These are phyloP conservation scores for Phragmatobia fuliginosa DNA, from an alignment of 2,888 invertebrate species.

Conservation along the genomic window DNA sequence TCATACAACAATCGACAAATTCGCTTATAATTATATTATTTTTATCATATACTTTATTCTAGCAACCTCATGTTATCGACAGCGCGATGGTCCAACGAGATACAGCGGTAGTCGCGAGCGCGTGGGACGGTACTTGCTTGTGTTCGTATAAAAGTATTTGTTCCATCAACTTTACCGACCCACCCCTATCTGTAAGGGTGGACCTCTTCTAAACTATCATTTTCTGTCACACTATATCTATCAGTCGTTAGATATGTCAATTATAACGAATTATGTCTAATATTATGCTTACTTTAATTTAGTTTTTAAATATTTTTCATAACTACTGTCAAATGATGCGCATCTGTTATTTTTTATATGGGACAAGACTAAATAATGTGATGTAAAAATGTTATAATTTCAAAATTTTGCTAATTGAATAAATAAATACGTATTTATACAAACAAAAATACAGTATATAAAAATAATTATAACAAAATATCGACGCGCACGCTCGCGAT, in stretches of 20 bases:
- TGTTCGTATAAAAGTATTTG: conserved; percentile 31
- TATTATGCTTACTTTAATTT: conserved; percentile 16
- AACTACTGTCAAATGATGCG: neutral
- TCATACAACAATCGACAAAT: conserved; percentile 55
- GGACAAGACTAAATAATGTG: neutral
- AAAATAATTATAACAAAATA: conserved; percentile 38
- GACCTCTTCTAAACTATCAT: neutral
- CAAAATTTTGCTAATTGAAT: neutral
- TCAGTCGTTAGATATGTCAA: conserved; percentile 24
- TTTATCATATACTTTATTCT: conserved; percentile 55
- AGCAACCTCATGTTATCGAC: conserved; percentile 52
- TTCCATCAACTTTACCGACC: neutral
- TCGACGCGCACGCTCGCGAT: conserved; percentile 27
- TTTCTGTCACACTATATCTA: conserved; percentile 2
- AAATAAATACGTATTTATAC: conserved; percentile 22
- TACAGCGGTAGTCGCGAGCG: conserved; percentile 42
- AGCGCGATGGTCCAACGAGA: conserved; percentile 45
- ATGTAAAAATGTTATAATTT: neutral
- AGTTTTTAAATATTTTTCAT: neutral
- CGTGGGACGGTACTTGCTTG: conserved; percentile 16
- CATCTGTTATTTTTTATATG: neutral
- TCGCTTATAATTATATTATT: conserved; percentile 52
- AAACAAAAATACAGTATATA: conserved; percentile 38
- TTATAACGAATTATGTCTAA: conserved; percentile 9
- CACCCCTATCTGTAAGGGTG: neutral